Evolutionary conservation across 2,113 vertebrate species (phyloP), one percentile per base, ranked within the genome.

Genomic region (Bufo bufo): DNA sequence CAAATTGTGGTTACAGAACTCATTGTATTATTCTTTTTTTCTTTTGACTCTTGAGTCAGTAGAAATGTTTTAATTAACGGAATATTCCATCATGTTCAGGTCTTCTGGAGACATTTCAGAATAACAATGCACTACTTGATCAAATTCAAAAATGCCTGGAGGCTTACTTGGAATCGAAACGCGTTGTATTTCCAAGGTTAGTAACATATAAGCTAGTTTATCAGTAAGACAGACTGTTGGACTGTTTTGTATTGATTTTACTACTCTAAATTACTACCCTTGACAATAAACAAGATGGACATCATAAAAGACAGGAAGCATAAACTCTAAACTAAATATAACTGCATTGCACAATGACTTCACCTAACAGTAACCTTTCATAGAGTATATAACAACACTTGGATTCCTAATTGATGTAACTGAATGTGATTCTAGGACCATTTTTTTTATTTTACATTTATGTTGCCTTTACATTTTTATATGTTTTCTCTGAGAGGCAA

Each of bases 71-170:
- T 19, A 87, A 47, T 49, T 85, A n/a, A 11, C 50, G n/a, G 87
- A 82, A 52, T 84, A 87, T 89, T 77, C 45, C n/a, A 13, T 84
- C 20, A 88, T 82, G 11, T 84, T 89, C 90, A 97, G 96, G 95
- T 58, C 94, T 97, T 82, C 87, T 97, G 91, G 95, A 97, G 90
- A 93, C 93, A 81, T 97, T 98, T 91, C 94, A 95, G 91, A 93
- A 94, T 85, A 97, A 97, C 90, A 97, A 97, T 85, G 89, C 89
- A 81, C 93, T 97, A 65, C 94, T 97, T 90, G 96, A 97, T 82
- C 94, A 97, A 91, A 96, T 97, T 92, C 96, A 97, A 89, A 97
- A 97, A 89, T 96, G 96, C 89, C 93, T 97, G 77, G 96, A 97
- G 85, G 95, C 93, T 69, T 96, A 97, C 91, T 93, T 98, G 89